A percentile compares a stretch with the other conserved stretches of the same genome.
Conservation (phyloP, 2,888 invertebrate species). For the Hirtodrosophila alboralis region DNA sequence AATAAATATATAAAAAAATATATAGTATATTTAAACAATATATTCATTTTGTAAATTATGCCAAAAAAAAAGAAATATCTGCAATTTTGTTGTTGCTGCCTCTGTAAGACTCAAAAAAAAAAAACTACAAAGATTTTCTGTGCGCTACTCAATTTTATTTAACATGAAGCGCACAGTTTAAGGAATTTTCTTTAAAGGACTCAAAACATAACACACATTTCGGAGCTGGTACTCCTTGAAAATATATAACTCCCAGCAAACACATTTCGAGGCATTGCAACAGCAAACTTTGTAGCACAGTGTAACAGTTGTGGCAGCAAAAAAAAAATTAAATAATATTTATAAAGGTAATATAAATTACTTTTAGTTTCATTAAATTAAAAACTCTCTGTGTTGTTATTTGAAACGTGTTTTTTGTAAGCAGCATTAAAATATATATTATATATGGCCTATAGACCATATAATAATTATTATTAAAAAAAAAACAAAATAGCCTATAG, state of each 20-base stretch:
- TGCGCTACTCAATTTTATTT: slow-evolving; percentile 39
- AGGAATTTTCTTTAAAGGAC: slow-evolving; percentile 13
- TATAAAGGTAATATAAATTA: slow-evolving; percentile 16
- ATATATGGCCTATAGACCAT: slow-evolving; percentile 39
- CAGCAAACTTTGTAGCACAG: slow-evolving; percentile 23
- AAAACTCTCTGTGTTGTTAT: slow-evolving; percentile 76
- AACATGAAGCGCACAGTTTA: slow-evolving; percentile 28
- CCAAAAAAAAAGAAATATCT: slow-evolving; percentile 29
- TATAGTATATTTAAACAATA: slow-evolving; percentile 19
- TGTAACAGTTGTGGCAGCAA: slow-evolving; percentile 28
- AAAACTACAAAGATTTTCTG: slow-evolving; percentile 10
- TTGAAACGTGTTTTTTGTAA: slow-evolving; percentile 42
- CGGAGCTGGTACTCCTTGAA: slow-evolving; percentile 72
- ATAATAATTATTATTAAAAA: too few species aligned
- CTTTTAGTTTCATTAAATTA: slow-evolving; percentile 55
- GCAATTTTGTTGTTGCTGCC: slow-evolving; percentile 29
- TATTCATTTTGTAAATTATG: slow-evolving; percentile 45
- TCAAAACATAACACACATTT: slow-evolving; percentile 54
- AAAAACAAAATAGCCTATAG: slow-evolving; percentile 34
- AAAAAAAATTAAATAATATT: slow-evolving; percentile 9
- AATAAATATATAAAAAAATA: slow-evolving; percentile 17
- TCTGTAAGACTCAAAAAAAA: slow-evolving; percentile 15
- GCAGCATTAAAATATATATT: slow-evolving; percentile 42
- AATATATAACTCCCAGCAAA: slow-evolving; percentile 7
- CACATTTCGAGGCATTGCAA: slow-evolving; percentile 12